Conservation (phyloP, 2,888 invertebrate genomes). For the Brachypterus glaber region DNA sequence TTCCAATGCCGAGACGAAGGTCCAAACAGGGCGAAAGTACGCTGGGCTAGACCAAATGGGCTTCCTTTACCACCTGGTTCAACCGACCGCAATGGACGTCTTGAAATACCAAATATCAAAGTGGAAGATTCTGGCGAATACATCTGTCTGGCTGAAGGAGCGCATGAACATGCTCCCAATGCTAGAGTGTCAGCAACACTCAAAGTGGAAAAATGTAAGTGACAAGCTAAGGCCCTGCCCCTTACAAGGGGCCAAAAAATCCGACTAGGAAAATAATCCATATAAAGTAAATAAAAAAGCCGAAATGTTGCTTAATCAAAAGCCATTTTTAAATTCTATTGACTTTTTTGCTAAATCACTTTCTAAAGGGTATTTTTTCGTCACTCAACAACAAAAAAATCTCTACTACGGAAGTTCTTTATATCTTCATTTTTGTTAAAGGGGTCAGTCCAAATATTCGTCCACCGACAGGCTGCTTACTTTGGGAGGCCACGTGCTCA, state of each 20-base stretch:
- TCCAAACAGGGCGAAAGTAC: conserved; percentile 61
- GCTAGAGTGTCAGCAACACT: conserved; percentile 60
- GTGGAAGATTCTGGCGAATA: conserved; percentile 70
- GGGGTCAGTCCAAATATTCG: conserved; percentile 41
- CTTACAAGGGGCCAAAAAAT: too few relatives aligned
- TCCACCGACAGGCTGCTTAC: conserved; percentile 49
- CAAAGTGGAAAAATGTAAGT: conserved; percentile 70
- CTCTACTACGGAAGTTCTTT: neutral
- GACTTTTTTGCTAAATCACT: too few relatives aligned
- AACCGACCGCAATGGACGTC: conserved; percentile 63
- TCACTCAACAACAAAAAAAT: conserved; percentile 1
- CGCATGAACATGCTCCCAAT: conserved; percentile 52
- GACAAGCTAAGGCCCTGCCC: too few relatives aligned
- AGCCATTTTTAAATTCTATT: too few relatives aligned
- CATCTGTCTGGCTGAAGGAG: conserved; percentile 69
- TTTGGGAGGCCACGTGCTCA: conserved; percentile 75
- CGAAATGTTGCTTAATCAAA: too few relatives aligned
- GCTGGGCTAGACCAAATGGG: conserved; percentile 64
- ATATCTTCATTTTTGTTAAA: conserved; percentile 12
- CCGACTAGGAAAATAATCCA: too few relatives aligned
- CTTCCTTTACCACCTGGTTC: conserved; percentile 67
- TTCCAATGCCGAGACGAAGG: conserved; percentile 91
- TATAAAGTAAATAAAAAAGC: too few relatives aligned
- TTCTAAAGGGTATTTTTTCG: too few relatives aligned
- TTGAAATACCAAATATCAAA: conserved; percentile 77